Evolutionary conservation across 2,113 vertebrate species (phyloP).

Genomic region (Progne subis): DNA sequence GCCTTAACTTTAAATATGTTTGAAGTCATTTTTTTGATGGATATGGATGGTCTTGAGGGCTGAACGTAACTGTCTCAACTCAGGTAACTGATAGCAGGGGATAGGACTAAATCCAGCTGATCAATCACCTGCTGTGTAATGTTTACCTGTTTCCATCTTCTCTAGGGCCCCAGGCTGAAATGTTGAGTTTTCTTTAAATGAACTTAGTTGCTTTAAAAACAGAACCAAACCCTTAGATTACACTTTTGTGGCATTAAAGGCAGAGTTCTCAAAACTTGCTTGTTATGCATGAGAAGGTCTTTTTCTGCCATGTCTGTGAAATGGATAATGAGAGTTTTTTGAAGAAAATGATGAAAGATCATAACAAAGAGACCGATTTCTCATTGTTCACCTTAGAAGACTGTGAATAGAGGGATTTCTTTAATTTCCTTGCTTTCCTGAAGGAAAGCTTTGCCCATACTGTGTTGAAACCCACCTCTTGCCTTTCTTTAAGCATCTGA

Average conservation of each 20-base stretch:
- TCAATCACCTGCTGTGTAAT: background rate
- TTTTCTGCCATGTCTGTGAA: background rate
- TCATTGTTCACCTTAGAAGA: background rate
- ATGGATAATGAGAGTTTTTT: background rate
- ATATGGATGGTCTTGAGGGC: background rate
- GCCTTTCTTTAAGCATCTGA: constrained; percentile 1
- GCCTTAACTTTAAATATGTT: constrained; percentile 13
- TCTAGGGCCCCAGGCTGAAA: background rate
- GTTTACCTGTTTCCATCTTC: constrained; percentile 4
- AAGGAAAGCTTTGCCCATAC: background rate
- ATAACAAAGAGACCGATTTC: background rate
- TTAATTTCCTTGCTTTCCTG: background rate
- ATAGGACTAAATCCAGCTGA: background rate
- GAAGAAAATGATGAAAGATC: background rate
- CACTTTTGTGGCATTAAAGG: background rate
- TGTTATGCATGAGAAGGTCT: background rate
- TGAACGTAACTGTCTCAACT: background rate
- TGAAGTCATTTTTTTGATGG: constrained; percentile 4
- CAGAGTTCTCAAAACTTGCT: background rate
- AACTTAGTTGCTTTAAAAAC: background rate
- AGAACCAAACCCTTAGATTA: background rate
- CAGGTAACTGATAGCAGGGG: constrained; percentile 1
- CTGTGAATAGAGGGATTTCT: background rate
- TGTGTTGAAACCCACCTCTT: background rate
- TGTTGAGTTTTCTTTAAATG: background rate